Evolutionary conservation across 2,888 invertebrate genomes (phyloP), one percentile per base, ranked within the genome.

Genomic region (Himalopsyche tibetana): DNA sequence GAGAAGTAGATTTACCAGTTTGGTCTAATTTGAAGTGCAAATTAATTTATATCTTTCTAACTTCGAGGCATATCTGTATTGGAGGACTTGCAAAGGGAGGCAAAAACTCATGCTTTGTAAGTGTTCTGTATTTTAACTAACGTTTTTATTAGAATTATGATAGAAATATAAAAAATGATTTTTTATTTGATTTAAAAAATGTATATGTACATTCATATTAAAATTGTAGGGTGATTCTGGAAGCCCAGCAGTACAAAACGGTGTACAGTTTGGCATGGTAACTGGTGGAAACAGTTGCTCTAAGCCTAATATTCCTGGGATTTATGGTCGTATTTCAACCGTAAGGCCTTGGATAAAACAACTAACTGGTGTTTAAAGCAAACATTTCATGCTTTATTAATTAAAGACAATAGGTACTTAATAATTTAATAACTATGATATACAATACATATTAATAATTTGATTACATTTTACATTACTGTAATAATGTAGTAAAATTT

Each of bases 271-370:
- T 89, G 91, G 91, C 85, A 89, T 91, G 89, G 91, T 91, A 87
- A 91, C 91, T 86, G 91, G 91, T 90, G 91, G 91, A 89, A 90
- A 90, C 89, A 91, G 91, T 81, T 91, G 91, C 88, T 90, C 91
- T 81, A 89, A 89, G 87, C 90, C 90, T 82, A 89, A 90, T 89
- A 91, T 91, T 89, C 92, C 92, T 8, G 92, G 91, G 84, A 90
- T 92, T 86, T 92, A 91, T 87, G 90, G 90, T 56, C 90, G 91
- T 80, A 90, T 92, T 89, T 87, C 86, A 0, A 28, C 87, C 5
- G 84, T 88, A n/a, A 19, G 87, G 4, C 38, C 63, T 8, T 89
- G 89, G 89, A 89, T 89, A 15, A 51, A 28, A 11, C 79, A 84
- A 17, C 63, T 86, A 45, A 84, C 87, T 4, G 87, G 86, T 82